Evolutionary conservation across 1,140 invertebrate genomes (phyloP).

Genomic region (Drosophila chauvacae): DNA sequence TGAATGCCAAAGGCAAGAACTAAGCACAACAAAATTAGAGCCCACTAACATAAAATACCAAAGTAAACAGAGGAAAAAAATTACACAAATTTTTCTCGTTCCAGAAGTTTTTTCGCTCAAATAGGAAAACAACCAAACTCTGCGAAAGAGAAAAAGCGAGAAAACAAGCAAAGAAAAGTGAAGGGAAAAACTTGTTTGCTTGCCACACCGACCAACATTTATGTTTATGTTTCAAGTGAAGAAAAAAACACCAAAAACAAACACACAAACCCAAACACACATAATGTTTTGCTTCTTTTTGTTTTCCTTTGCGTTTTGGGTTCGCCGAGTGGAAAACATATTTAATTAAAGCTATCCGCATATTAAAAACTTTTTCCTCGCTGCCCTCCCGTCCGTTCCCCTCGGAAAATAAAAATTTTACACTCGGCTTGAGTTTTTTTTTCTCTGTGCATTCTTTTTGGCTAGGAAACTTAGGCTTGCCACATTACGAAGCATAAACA

Average conservation of each 20-base stretch:
- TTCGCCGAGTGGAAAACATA: constrained; percentile 79
- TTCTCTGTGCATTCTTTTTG: constrained; percentile 51
- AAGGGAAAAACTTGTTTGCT: constrained; percentile 59
- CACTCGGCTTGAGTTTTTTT: constrained; percentile 57
- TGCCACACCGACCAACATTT: constrained; percentile 70
- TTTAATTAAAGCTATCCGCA: constrained; percentile 83
- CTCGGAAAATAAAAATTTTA: constrained; percentile 54
- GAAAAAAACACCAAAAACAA: constrained; percentile 35
- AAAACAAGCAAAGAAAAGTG: constrained; percentile 28
- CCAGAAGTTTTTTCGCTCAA: constrained; percentile 36
- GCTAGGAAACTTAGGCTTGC: constrained; percentile 68
- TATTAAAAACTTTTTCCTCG: constrained; percentile 75
- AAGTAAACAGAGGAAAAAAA: constrained; percentile 13
- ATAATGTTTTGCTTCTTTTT: constrained; percentile 46
- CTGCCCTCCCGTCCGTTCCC: constrained; percentile 11
- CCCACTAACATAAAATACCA: constrained; percentile 12
- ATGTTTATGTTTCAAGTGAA: constrained; percentile 63
- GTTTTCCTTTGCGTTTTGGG: constrained; percentile 60
- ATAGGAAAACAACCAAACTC: constrained; percentile 39
- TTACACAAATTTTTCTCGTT: constrained; percentile 14
- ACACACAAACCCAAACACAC: constrained; percentile 25
- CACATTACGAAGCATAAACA: constrained; percentile 79
- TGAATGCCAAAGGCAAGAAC: constrained; percentile 12
- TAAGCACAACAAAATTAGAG: constrained; percentile 21
- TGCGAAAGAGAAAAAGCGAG: constrained; percentile 6